Percentiles rank a stretch among this genome's conserved stretches.
These are phyloP conservation scores for Cabera pusaria DNA, from an alignment of 2,888 invertebrate genomes.

Conservation along the genomic window DNA sequence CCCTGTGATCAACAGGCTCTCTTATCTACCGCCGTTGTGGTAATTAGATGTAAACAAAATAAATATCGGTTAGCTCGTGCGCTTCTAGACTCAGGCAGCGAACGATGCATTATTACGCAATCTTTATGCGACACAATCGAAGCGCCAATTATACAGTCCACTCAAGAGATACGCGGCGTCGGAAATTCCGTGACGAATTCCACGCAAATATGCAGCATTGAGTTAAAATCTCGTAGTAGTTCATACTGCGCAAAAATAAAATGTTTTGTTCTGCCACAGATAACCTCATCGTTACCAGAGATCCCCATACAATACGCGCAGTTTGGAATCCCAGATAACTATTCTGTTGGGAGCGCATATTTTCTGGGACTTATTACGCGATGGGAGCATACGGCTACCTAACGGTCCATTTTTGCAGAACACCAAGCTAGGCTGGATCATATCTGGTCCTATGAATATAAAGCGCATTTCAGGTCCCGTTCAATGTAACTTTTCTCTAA, in stretches of 20 bases:
- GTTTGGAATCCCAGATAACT: constrained; percentile 1
- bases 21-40: not conserved
- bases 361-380: constrained; percentile 27
- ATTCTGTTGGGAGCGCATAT: constrained; percentile 28
- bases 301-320: constrained; percentile 17
- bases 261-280: too few relatives aligned
- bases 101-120: constrained; percentile 30
- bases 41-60: not conserved
- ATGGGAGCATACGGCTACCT: constrained; percentile 19
- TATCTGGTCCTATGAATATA: constrained; percentile 25
- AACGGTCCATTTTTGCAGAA: constrained; percentile 30
- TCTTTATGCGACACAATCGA: constrained; percentile 25
- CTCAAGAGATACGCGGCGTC: constrained; percentile 25
- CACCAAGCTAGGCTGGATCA: constrained; percentile 31
- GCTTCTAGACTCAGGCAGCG: constrained; percentile 29
- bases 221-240: not conserved
- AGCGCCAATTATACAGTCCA: constrained; percentile 30
- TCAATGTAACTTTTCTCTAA: constrained; percentile 23
- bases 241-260: too few relatives aligned
- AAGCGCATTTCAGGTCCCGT: not conserved
- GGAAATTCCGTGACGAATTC: constrained; percentile 25
- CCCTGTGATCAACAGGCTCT: not conserved
- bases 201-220: not conserved
- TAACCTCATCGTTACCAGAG: constrained; percentile 6
- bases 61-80: not conserved